Conservation (phyloP, 2,888 invertebrate species). For the Cataglyphis albicans region DNA sequence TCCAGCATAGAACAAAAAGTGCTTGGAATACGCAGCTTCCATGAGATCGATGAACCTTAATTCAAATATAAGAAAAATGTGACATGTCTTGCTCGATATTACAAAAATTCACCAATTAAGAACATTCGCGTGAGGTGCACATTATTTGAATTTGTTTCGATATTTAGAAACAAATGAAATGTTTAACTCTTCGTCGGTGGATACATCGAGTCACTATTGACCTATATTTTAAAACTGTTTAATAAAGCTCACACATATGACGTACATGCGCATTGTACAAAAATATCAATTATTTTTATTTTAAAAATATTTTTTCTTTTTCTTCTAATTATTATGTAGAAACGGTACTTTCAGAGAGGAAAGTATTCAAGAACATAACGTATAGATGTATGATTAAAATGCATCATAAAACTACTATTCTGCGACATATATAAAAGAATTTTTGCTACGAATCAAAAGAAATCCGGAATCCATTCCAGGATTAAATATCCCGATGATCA, state of each 20-base stretch:
- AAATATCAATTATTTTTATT: background rate
- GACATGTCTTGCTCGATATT: background rate
- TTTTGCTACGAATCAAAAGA: background rate
- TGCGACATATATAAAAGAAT: background rate
- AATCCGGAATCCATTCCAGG: background rate
- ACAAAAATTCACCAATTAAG: background rate
- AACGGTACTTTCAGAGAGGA: no score
- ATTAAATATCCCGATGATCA: background rate
- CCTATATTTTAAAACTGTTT: background rate
- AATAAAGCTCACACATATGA: background rate
- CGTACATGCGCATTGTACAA: background rate
- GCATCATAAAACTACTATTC: background rate
- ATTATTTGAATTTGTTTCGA: background rate
- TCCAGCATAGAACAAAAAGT: slow-evolving; percentile 33
- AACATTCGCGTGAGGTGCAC: background rate
- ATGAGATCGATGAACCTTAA: slow-evolving; percentile 35
- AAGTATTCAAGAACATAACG: background rate
- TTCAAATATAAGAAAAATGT: slow-evolving; percentile 1
- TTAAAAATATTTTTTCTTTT: background rate
- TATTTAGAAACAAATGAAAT: background rate
- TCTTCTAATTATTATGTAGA: background rate
- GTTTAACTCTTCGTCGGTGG: background rate
- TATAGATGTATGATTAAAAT: background rate
- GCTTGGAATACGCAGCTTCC: slow-evolving; percentile 28
- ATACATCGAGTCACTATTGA: background rate